Base-by-base conservation (phyloP, 1,140 invertebrate genomes). In the Rhagoletis zephyria region DNA sequence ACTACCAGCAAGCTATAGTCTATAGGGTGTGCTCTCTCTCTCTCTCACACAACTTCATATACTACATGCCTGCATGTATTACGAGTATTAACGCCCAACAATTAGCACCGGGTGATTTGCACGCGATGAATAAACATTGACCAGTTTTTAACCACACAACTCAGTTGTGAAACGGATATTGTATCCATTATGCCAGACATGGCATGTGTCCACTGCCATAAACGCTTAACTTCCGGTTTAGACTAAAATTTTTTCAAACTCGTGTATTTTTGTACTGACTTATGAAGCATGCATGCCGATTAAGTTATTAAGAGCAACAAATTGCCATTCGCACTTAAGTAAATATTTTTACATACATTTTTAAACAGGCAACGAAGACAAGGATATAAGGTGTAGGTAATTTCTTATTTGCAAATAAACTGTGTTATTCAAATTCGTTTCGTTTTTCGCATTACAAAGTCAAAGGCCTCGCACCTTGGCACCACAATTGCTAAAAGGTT, bases 291-390 rank as follows among this genome's bases (percentile, higher is more conserved):
- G 74, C 51, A 19, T 4, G 48, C 42, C 74, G 74, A 81, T 81
- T 81, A 56, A 81, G 74, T 81, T 81, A 81, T 81, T 77, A 56
- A 51, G 74, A 48, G 48, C 48, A 81, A 81, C 74, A 81, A 81
- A 81, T 81, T 81, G 74, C 48, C 48, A 59, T 81, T 81, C 30
- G 9, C 51, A 81, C 74, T 56, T 81, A 56, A 56, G 48, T 81
- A 81, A 81, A 81, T 81, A 51, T 19, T 81, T 81, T 59, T 74
- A 42, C 64, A 67, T 9, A 67, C 10, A 51, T 74, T 40, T 42
- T 4, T 30, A 2, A 74, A 12, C 2, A 16, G 67, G 51, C 51
- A 5, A 56, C 51, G 10, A 56, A 30, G 30, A 30, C 30, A 30
- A 30, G 30, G 1, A 30, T 30, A 30, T 30, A 30, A 30, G 30